Conservation (phyloP, 2,797 vertebrate genomes). For the Danionella dracula region DNA sequence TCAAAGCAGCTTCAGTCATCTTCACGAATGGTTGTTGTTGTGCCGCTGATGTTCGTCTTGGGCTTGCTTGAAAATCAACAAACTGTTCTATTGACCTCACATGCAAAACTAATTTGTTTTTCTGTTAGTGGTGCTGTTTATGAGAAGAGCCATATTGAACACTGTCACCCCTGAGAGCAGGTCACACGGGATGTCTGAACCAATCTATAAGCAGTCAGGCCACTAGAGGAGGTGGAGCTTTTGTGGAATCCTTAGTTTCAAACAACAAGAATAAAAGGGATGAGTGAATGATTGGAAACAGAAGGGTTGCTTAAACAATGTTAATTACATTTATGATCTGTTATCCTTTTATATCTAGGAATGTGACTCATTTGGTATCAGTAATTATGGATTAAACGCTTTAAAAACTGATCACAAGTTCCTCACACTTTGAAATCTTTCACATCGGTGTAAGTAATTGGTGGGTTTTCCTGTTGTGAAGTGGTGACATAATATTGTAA, state of each 20-base stretch:
- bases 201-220: slow-evolving; percentile 25
- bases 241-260: not conserved
- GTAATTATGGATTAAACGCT: too few species aligned
- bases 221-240: slow-evolving; percentile 15
- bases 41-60: slow-evolving; percentile 44
- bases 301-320: not conserved
- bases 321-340: not conserved
- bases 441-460: too few species aligned
- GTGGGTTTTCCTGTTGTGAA: too few species aligned
- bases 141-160: slow-evolving; percentile 49
- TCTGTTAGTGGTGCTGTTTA: slow-evolving; percentile 52
- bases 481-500: too few species aligned
- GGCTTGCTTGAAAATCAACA: slow-evolving; percentile 47
- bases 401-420: too few species aligned
- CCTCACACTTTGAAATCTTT: too few species aligned
- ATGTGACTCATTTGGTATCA: too few species aligned
- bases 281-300: not conserved
- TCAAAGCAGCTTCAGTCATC: slow-evolving; percentile 37
- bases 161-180: slow-evolving; percentile 26
- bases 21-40: slow-evolving; percentile 49
- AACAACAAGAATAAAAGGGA: not conserved
- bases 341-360: too few species aligned
- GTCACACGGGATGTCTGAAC: slow-evolving; percentile 25
- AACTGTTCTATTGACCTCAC: slow-evolving; percentile 64
- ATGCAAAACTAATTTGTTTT: slow-evolving; percentile 69